Conservation (phyloP, 53 echinoderm and acorn worm genomes). For the Crossaster papposus region DNA sequence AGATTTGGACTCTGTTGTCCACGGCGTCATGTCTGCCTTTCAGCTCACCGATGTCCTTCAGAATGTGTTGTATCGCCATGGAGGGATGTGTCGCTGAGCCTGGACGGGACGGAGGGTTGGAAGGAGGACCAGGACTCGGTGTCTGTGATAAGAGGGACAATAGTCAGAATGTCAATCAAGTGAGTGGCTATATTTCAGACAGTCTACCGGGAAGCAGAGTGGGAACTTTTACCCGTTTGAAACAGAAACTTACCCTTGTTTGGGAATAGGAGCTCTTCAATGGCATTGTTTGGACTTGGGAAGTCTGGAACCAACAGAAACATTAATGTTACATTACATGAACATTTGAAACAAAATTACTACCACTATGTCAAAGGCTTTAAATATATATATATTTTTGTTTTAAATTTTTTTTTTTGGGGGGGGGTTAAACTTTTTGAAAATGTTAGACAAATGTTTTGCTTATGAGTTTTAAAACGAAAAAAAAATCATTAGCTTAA, state of each 20-base stretch:
- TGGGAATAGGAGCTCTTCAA: slow-evolving; percentile 72
- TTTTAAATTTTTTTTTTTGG: no score
- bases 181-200: no score
- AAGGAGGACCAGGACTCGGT: slow-evolving; percentile 66
- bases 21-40: slow-evolving; percentile 73
- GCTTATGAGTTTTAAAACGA: no score
- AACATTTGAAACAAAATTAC: not conserved
- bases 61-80: slow-evolving; percentile 74
- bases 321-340: not conserved
- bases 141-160: slow-evolving; percentile 38
- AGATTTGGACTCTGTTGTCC: slow-evolving; percentile 74
- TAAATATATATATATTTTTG: no score
- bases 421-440: no score
- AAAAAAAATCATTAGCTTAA: no score
- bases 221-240: not conserved
- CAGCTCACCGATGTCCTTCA: slow-evolving; percentile 89
- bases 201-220: no score
- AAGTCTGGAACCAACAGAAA: slow-evolving; percentile 62
- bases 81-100: slow-evolving; percentile 65
- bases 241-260: slow-evolving; percentile 79
- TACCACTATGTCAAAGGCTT: not conserved
- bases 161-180: not conserved
- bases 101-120: slow-evolving; percentile 65
- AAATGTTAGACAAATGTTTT: no score
- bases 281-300: slow-evolving; percentile 78